A percentile compares a stretch with the other conserved stretches of the same genome.
phyloP scores from a whole-genome alignment of 2,113 vertebrate genomes.

The Ariopsis seemanni region DNA sequence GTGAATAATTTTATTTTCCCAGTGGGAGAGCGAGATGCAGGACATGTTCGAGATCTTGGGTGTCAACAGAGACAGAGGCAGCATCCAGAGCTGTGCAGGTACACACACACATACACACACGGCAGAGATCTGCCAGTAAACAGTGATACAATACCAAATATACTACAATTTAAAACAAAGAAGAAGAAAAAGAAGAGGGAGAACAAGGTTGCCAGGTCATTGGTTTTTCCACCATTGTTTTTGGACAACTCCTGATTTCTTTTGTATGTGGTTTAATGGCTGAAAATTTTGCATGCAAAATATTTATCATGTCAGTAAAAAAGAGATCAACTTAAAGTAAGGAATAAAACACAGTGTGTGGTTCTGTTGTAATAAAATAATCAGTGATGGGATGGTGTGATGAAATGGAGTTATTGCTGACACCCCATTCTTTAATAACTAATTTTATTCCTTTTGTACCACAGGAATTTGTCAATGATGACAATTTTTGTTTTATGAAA shows the following conservation, averaged over 20 bases:
- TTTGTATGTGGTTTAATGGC: neutral
- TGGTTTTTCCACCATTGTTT: neutral
- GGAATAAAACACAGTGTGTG: no score
- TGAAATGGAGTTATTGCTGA: no score
- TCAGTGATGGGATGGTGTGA: no score
- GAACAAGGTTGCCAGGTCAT: neutral
- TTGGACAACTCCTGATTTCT: neutral
- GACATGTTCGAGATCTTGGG: constrained; percentile 66
- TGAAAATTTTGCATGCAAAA: neutral
- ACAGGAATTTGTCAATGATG: no score
- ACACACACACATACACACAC: constrained; percentile 20
- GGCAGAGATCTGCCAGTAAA: neutral
- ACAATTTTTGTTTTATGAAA: no score
- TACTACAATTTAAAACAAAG: neutral
- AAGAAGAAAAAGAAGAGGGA: neutral
- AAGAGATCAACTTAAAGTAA: neutral
- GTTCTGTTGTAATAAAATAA: no score
- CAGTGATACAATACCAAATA: neutral
- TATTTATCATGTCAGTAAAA: constrained; percentile 1
- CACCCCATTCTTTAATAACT: no score
- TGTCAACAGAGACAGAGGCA: constrained; percentile 56
- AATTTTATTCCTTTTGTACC: no score
- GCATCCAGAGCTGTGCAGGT: constrained; percentile 64
- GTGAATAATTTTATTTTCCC: constrained; percentile 13
- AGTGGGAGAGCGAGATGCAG: constrained; percentile 68